phyloP scores from a whole-genome alignment of 2,888 invertebrate species.

The Harpagoxenus sublaevis region DNA sequence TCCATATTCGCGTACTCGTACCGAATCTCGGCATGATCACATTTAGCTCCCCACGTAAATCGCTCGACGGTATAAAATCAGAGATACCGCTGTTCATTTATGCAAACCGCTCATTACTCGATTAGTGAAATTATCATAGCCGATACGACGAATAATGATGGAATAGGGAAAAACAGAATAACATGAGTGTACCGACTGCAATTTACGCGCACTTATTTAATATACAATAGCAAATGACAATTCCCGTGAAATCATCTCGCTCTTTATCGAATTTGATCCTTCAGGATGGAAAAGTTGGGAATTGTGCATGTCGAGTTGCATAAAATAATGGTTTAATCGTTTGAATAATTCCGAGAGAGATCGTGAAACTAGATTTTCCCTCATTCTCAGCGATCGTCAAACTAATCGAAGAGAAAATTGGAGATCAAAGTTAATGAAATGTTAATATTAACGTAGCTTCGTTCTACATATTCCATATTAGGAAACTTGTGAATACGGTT shows the following conservation, averaged over 20 bases:
- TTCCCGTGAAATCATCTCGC: neutral
- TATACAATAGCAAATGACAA: conserved; percentile 18
- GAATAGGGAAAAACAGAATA: conserved; percentile 43
- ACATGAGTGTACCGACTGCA: neutral
- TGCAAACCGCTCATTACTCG: conserved; percentile 52
- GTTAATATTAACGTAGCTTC: neutral
- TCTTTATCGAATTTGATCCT: conserved; percentile 12
- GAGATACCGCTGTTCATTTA: conserved; percentile 48
- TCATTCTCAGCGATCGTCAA: neutral
- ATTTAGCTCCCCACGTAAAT: conserved; percentile 17
- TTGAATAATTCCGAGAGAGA: neutral
- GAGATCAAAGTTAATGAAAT: neutral
- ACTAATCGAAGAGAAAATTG: neutral
- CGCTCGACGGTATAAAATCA: conserved; percentile 28
- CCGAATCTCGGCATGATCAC: conserved; percentile 9
- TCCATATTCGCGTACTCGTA: neutral
- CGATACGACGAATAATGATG: conserved; percentile 42
- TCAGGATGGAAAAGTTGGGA: neutral
- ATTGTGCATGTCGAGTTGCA: neutral
- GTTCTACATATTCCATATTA: neutral
- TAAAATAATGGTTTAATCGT: neutral
- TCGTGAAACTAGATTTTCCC: neutral
- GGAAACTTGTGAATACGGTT: neutral
- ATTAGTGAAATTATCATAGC: conserved; percentile 46
- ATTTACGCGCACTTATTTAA: conserved; percentile 40